Evolutionary conservation across 2,113 vertebrate genomes (phyloP), one percentile per base, ranked within the genome.

Genomic region (Hippocampus barbouri): DNA sequence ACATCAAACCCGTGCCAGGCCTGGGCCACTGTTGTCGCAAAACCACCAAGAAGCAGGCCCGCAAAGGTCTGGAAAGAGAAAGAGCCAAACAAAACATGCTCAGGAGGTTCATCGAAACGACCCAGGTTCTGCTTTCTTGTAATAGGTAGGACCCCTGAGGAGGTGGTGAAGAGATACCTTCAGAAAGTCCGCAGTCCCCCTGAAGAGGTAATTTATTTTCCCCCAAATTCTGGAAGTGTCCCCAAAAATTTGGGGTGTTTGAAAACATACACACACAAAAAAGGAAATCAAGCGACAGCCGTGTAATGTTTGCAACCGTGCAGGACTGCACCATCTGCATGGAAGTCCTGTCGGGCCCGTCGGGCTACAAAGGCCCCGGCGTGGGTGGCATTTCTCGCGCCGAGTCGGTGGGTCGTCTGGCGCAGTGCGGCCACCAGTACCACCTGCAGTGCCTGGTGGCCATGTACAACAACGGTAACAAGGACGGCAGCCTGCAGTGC

Each of bases 401-500:
- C 4, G 96, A 97, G 75, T 91, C 94, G 1, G 96, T 97, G 84
- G 96, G 97, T 11, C 96, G 94, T 72, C 91, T 98, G 84, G 93
- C 94, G 12, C 92, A 93, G 68, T 98, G 96, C 0, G 91, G 95
- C 60, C 97, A 98, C 47, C 85, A 94, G 87, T 98, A 96, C 90
- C 97, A 98, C 84, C 92, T 96, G 72, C 94, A 97, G 87, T 98
- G 97, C 88, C 92, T 98, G 47, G 94, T 98, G 0, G 96, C 97
- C 66, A 98, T 98, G 96, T 98, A 98, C 91, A 97, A 97, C 91
- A 98, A 97, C 0, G 97, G 97, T 77, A 98, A 98, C 91, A 97
- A 93, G 76, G 96, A 98, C 16, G 97, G 97, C 62, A 99, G 95
- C 82, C 88, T 98, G 77, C 96, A 98, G 86, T 99, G 97, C 73